Evolutionary conservation across 2,888 invertebrate species (phyloP).

Genomic region (Tenthredo mesomela): DNA sequence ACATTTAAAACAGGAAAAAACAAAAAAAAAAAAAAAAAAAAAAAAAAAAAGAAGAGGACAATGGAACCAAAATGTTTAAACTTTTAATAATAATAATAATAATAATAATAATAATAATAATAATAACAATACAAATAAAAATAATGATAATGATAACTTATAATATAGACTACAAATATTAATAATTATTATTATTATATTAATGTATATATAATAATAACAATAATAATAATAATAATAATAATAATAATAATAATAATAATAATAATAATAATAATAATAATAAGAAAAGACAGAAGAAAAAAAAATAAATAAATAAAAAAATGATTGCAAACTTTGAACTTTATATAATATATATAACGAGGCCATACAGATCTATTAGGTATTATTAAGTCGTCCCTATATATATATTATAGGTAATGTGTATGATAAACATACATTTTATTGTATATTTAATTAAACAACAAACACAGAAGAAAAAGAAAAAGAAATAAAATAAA

Average conservation of each 20-base stretch:
- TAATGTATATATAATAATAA: background rate
- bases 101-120: conserved; percentile 36
- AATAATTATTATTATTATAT: background rate
- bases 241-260: background rate
- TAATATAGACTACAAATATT: background rate
- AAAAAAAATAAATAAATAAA: background rate
- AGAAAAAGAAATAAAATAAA: no score
- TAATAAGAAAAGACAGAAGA: conserved; percentile 25
- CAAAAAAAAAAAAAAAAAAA: no score
- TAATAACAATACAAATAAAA: conserved; percentile 35
- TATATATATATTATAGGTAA: background rate
- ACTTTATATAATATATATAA: conserved; percentile 43
- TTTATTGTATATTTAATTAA: background rate
- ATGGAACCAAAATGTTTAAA: conserved; percentile 25
- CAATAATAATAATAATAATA: conserved; percentile 22
- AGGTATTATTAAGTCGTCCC: background rate
- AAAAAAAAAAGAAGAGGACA: background rate
- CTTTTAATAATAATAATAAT: background rate
- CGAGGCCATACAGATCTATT: conserved; percentile 57
- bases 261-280: conserved; percentile 2
- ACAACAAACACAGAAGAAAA: background rate
- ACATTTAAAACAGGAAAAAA: background rate
- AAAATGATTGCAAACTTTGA: conserved; percentile 46
- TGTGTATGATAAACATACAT: background rate
- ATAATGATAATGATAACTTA: conserved; percentile 28